Evolutionary conservation across 2,113 vertebrate genomes (phyloP).

Genomic region (Gymnobelideus leadbeateri): DNA sequence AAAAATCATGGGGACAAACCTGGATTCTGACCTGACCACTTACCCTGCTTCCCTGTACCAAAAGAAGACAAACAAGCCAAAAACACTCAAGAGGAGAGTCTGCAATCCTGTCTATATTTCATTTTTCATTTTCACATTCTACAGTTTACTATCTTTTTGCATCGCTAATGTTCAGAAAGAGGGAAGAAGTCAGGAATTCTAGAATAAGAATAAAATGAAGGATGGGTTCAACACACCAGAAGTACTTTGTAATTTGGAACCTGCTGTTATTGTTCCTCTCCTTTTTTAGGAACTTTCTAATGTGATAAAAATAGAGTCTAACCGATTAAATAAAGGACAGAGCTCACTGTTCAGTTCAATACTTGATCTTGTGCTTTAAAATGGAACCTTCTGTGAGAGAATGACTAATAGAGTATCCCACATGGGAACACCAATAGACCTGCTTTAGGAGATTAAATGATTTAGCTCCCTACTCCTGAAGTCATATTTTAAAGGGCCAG

Average conservation of each 20-base stretch:
- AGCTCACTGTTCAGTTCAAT: conserved; percentile 65
- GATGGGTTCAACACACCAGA: not conserved
- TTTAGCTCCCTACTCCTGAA: conserved; percentile 73
- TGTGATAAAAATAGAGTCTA: conserved; percentile 75
- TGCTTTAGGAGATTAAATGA: conserved; percentile 77
- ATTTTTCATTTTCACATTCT: not conserved
- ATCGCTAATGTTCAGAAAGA: not conserved
- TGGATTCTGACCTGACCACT: not conserved
- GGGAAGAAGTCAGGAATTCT: not conserved
- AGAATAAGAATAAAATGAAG: not conserved
- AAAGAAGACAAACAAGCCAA: not conserved
- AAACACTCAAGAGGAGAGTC: not conserved
- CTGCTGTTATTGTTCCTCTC: not conserved
- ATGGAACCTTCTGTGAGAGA: conserved; percentile 71
- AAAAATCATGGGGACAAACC: not conserved
- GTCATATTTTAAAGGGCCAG: conserved; percentile 76
- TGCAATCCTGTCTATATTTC: not conserved
- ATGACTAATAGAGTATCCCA: conserved; percentile 73
- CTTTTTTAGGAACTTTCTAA: conserved; percentile 62
- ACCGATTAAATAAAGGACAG: conserved; percentile 76
- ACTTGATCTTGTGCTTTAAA: conserved; percentile 75
- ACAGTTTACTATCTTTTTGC: not conserved
- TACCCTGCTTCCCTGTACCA: not conserved
- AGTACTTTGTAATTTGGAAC: not conserved
- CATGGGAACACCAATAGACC: conserved; percentile 67